Percentiles rank a stretch among this genome's conserved stretches.
These are phyloP conservation scores for Eretmochelys imbricata DNA, from an alignment of 2,113 vertebrate species.

Conservation along the genomic window DNA sequence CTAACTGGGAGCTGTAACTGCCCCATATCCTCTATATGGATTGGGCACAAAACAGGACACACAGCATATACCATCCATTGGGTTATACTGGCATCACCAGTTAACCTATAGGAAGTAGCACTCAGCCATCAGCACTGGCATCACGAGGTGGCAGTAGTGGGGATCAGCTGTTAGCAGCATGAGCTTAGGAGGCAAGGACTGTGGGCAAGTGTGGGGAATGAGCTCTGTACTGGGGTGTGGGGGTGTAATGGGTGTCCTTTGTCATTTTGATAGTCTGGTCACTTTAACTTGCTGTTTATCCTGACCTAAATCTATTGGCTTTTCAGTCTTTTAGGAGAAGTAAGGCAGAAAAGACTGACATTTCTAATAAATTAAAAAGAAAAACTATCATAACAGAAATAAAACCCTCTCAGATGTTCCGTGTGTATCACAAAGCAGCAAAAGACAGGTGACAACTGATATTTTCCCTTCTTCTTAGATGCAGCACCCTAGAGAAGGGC, in stretches of 20 bases:
- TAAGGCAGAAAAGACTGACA: not conserved
- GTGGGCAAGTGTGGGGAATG: not conserved
- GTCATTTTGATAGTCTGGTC: not conserved
- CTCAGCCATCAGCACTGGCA: not conserved
- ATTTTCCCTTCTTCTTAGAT: not conserved
- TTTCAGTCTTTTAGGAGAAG: not conserved
- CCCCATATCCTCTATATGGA: not conserved
- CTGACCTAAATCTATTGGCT: not conserved
- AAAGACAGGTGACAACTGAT: not conserved
- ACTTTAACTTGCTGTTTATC: not conserved
- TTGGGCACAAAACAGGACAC: not conserved
- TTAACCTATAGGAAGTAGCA: not conserved
- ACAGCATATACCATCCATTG: not conserved
- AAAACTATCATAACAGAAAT: not conserved
- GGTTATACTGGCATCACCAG: not conserved
- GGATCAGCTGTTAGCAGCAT: not conserved
- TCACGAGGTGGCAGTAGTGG: not conserved
- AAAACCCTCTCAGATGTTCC: not conserved
- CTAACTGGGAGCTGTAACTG: too few relatives aligned
- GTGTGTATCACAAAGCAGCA: not conserved
- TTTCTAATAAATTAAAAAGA: not conserved
- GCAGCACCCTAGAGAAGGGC: not conserved
- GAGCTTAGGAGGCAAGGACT: not conserved
- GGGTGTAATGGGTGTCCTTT: not conserved
- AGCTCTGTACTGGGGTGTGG: not conserved